phyloP scores from a whole-genome alignment of 2,888 invertebrate species.

The Erannis defoliaria region DNA sequence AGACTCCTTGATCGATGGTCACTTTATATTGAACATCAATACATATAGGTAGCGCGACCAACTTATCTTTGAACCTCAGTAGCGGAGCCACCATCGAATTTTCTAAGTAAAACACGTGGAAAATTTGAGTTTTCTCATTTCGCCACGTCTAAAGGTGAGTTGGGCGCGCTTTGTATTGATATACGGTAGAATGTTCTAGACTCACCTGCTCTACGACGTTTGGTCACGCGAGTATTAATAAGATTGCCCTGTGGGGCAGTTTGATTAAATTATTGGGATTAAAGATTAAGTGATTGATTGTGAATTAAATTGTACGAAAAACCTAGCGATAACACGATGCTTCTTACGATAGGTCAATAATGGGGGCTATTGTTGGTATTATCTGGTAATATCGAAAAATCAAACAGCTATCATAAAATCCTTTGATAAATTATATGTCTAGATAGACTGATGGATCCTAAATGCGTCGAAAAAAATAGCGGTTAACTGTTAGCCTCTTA shows the following conservation, averaged over 20 bases:
- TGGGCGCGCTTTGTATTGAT: neutral
- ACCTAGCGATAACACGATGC: too few species aligned
- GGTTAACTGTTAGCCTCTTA: too few species aligned
- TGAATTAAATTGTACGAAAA: conserved; percentile 1
- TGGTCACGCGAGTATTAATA: conserved; percentile 73
- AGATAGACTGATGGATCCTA: too few species aligned
- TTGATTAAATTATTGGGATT: conserved; percentile 57
- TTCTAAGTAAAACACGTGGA: neutral
- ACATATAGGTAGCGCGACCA: conserved; percentile 38
- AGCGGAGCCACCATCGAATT: neutral
- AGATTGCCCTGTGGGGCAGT: conserved; percentile 61
- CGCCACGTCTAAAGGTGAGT: neutral
- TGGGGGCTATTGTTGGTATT: too few species aligned
- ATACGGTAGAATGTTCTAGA: conserved; percentile 50
- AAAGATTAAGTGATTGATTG: conserved; percentile 30
- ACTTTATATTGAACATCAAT: conserved; percentile 84
- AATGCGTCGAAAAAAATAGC: too few species aligned
- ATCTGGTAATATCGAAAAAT: too few species aligned
- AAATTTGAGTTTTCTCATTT: neutral
- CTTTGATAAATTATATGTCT: too few species aligned
- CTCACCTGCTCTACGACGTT: conserved; percentile 59
- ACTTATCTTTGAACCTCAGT: neutral
- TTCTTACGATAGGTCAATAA: too few species aligned
- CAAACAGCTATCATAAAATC: too few species aligned
- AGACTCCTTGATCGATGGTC: conserved; percentile 82